Evolutionary conservation across 2,113 vertebrate genomes (phyloP), one percentile per base, ranked within the genome.

Genomic region (Corythornis madagascariensis): DNA sequence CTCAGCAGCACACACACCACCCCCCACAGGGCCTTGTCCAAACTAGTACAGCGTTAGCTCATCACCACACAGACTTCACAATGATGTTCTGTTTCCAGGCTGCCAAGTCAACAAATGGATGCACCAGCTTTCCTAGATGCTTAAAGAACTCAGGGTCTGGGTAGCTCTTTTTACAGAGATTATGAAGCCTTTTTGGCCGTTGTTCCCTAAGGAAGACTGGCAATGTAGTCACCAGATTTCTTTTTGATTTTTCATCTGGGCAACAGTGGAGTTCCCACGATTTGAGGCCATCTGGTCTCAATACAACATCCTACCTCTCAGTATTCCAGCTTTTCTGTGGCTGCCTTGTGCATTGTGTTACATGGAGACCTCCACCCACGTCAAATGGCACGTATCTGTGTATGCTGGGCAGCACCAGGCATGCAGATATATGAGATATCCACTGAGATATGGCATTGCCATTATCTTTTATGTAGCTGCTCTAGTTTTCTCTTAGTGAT

Each of bases 111-210:
- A n/a, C 19, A 28, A 82, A 42, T 45, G 28, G 19, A 66, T 66
- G 82, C 13, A 38, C 19, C 57, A 85, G 56, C 42, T 89, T 73
- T 85, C 61, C 70, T 87, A 63, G 31, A 73, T 78, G 66, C 45
- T 69, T 72, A 50, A 87, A 88, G 40, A 38, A 77, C 24, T 65
- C 63, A 76, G 57, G 24, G 20, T 53, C 40, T 43, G 28, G 24
- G n/a, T 61, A 72, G 42, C 35, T 85, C 55, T 85, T 87, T 83
- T 77, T 63, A 50, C 50, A 63, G 59, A 82, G 50, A 71, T 89
- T 16, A 55, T 85, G 70, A 88, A 92, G 38, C 31, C 15, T 86
- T 92, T 92, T 84, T 92, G 66, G 50, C 33, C 89, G 16, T 73
- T 87, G 71, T 82, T 92, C 42, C 8, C 15, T 66, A 69, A 73